phyloP scores from a whole-genome alignment of 2,888 invertebrate species.

The Anthophora plumipes region DNA sequence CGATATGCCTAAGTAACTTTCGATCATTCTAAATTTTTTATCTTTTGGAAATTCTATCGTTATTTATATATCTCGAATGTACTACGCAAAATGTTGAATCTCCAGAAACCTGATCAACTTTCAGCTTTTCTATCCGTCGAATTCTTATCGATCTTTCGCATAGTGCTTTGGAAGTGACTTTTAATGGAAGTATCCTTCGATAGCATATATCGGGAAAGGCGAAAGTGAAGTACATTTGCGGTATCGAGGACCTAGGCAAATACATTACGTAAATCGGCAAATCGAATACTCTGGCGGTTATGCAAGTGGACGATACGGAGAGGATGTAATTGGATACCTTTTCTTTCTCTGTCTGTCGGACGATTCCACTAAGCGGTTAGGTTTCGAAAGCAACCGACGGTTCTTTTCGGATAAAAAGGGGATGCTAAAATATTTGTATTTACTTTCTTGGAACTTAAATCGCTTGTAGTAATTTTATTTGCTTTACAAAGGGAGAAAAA shows the following conservation, averaged over 20 bases:
- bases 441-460: too few relatives aligned
- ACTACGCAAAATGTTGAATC: too few relatives aligned
- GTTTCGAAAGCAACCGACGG: constrained; percentile 4
- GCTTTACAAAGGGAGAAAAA: too few relatives aligned
- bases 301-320: constrained; percentile 31
- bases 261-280: constrained; percentile 47
- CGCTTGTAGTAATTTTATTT: too few relatives aligned
- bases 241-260: constrained; percentile 6
- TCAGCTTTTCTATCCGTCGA: too few relatives aligned
- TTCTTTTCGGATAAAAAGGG: neutral
- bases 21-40: neutral
- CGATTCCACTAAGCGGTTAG: neutral
- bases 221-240: neutral
- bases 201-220: neutral
- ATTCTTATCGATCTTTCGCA: neutral
- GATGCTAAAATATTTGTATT: too few relatives aligned
- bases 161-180: neutral
- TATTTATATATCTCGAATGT: neutral
- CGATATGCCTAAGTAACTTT: too few relatives aligned
- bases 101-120: neutral
- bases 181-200: neutral
- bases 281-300: constrained; percentile 48
- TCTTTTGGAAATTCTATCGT: neutral
- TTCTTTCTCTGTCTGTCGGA: constrained; percentile 19
- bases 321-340: constrained; percentile 50